Conservation (phyloP, 2,888 invertebrate genomes). For the Drosophila phalerata region DNA sequence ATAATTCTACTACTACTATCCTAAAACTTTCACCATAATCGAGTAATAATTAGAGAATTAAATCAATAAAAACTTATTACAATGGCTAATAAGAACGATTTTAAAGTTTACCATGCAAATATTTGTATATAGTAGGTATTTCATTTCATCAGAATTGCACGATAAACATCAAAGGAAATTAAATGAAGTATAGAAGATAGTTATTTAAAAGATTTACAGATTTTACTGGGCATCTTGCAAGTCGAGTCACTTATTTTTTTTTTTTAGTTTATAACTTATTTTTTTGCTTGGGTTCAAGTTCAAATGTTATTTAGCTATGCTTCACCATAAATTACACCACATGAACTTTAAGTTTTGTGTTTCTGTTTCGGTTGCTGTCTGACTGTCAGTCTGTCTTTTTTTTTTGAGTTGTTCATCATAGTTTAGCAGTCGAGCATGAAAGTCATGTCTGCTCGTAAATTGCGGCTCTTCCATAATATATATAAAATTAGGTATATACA, state of each 20-base stretch:
- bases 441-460: conserved; percentile 78
- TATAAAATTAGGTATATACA: background rate
- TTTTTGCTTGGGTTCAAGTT: conserved; percentile 68
- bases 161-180: too few species aligned
- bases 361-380: conserved; percentile 9
- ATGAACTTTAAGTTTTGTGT: conserved; percentile 45
- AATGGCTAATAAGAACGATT: too few species aligned
- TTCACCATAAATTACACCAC: conserved; percentile 44
- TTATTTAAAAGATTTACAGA: too few species aligned
- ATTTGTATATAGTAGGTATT: too few species aligned
- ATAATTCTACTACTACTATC: too few species aligned
- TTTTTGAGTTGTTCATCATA: conserved; percentile 58
- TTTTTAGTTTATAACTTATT: conserved; percentile 16
- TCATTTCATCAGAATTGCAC: too few species aligned
- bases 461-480: conserved; percentile 40
- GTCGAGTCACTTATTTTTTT: conserved; percentile 17
- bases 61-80: too few species aligned
- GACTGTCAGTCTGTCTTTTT: background rate
- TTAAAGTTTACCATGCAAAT: too few species aligned
- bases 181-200: too few species aligned
- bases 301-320: conserved; percentile 59
- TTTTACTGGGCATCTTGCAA: background rate
- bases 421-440: conserved; percentile 74
- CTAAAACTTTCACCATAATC: background rate
- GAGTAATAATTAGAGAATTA: background rate